These are phyloP conservation scores for Psittacula echo DNA, from an alignment of 2,797 vertebrate genomes.

Conservation along the genomic window DNA sequence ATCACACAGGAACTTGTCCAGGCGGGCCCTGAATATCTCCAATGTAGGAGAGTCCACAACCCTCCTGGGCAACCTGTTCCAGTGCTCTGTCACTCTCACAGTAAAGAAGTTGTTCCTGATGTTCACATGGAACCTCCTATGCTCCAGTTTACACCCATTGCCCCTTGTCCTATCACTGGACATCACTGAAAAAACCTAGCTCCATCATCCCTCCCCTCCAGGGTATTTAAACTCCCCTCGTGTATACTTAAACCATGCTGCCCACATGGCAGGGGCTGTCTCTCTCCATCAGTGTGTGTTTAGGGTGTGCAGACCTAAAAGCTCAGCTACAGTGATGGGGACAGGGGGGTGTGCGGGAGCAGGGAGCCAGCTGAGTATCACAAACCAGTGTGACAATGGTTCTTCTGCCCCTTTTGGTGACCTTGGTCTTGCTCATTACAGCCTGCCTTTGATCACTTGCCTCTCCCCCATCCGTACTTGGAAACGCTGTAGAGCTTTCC, in stretches of 20 bases:
- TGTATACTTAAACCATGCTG: neutral
- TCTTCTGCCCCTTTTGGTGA: neutral
- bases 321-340: rapidly evolving
- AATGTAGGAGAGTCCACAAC: too few relatives aligned
- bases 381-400: rapidly evolving
- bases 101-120: too few relatives aligned
- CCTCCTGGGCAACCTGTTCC: too few relatives aligned
- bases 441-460: conserved; percentile 10
- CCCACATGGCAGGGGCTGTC: neutral
- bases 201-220: neutral
- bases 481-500: conserved; percentile 29
- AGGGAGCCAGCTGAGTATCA: neutral
- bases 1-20: too few relatives aligned
- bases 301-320: neutral
- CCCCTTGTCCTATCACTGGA: too few relatives aligned
- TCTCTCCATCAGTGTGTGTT: neutral
- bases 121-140: too few relatives aligned
- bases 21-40: too few relatives aligned
- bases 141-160: too few relatives aligned
- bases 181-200: too few relatives aligned
- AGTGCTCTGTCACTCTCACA: too few relatives aligned
- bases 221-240: neutral
- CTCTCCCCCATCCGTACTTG: neutral
- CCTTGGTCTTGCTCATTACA: conserved; percentile 8
- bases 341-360: rapidly evolving